Conservation (phyloP, 2,113 vertebrate species). For the Platichthys flesus region DNA sequence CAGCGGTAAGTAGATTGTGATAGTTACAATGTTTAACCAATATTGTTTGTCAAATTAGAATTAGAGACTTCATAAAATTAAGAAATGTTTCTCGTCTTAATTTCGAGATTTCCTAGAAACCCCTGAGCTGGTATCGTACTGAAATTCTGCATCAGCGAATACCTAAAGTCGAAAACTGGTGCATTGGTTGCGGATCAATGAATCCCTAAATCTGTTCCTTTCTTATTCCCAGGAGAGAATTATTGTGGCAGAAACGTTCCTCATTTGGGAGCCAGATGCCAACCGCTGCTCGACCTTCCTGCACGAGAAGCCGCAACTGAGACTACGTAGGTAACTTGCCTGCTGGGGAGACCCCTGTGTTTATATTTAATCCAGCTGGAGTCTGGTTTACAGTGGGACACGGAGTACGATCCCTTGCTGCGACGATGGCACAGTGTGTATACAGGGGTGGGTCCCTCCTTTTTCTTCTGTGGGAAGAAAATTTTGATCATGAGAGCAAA, state of each 20-base stretch:
- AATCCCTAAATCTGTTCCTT: neutral
- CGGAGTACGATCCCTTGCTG: constrained; percentile 82
- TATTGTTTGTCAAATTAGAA: too few species aligned
- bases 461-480: constrained; percentile 59
- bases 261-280: neutral
- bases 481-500: constrained; percentile 3
- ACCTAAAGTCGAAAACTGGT: too few species aligned
- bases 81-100: too few species aligned
- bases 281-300: neutral
- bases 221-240: neutral
- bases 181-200: neutral
- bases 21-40: too few species aligned
- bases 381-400: constrained; percentile 83
- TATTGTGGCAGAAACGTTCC: neutral
- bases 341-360: constrained; percentile 83
- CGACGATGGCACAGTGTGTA: constrained; percentile 87
- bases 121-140: neutral
- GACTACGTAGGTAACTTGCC: constrained; percentile 75
- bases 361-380: constrained; percentile 85
- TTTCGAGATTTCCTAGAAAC: too few species aligned
- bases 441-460: constrained; percentile 67
- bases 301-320: neutral
- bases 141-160: too few species aligned
- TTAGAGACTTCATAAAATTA: too few species aligned
- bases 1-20: too few species aligned